Evolutionary conservation across 1,140 invertebrate genomes (phyloP).

Genomic region (Drosophila arawakana): DNA sequence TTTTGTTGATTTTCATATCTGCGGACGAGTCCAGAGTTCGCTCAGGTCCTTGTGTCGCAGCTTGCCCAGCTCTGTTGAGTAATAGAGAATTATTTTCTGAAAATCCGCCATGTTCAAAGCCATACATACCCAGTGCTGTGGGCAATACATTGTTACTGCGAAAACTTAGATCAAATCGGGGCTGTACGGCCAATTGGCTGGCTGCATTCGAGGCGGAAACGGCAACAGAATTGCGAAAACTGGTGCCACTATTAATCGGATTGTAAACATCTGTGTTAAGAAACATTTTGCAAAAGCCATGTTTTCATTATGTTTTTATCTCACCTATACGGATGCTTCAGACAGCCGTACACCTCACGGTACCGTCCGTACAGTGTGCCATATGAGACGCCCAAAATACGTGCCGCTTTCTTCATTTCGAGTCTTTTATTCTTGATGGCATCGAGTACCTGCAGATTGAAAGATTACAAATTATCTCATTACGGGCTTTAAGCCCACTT

Average conservation of each 20-base stretch:
- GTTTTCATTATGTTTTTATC: neutral
- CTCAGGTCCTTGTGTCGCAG: conserved; percentile 76
- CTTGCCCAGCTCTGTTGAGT: conserved; percentile 72
- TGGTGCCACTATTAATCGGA: conserved; percentile 56
- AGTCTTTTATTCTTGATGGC: conserved; percentile 95
- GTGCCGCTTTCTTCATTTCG: conserved; percentile 96
- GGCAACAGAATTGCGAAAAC: conserved; percentile 70
- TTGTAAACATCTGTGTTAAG: neutral
- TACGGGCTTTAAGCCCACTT: too few relatives aligned
- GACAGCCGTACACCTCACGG: conserved; percentile 93
- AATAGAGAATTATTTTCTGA: conserved; percentile 13
- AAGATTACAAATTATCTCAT: too few relatives aligned
- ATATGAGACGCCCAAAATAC: conserved; percentile 94
- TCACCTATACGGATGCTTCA: conserved; percentile 86
- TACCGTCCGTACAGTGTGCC: conserved; percentile 95
- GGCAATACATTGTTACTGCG: conserved; percentile 65
- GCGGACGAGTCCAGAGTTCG: conserved; percentile 78
- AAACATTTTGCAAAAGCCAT: too few relatives aligned
- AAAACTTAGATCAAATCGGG: conserved; percentile 74
- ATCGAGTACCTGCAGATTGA: conserved; percentile 88
- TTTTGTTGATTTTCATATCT: conserved; percentile 71
- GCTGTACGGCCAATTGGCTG: conserved; percentile 65
- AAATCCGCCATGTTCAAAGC: neutral
- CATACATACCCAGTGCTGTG: conserved; percentile 62
- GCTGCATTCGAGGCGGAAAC: conserved; percentile 48